Conservation (phyloP, 2,113 vertebrate genomes). For the Alligator sinensis region DNA sequence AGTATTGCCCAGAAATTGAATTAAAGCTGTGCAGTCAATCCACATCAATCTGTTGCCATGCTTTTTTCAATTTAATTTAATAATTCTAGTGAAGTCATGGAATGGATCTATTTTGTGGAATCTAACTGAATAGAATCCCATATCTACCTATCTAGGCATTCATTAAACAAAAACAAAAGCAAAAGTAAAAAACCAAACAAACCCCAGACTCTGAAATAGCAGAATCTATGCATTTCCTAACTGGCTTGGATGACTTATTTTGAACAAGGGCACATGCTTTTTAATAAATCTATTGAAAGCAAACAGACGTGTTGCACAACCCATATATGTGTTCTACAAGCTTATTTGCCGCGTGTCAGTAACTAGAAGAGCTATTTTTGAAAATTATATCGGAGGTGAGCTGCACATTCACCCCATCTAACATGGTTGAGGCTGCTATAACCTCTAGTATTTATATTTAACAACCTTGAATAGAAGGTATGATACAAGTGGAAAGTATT, state of each 20-base stretch:
- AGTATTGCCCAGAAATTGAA: neutral
- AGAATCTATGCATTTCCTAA: neutral
- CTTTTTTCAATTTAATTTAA: fast-evolving
- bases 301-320: neutral
- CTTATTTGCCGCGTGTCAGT: neutral
- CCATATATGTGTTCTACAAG: fast-evolving
- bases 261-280: neutral
- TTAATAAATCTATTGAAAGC: neutral
- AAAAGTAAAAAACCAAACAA: too few relatives aligned
- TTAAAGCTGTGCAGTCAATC: fast-evolving
- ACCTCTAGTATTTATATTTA: fast-evolving
- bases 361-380: neutral
- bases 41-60: fast-evolving
- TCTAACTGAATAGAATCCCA: neutral
- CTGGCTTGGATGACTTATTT: too few relatives aligned
- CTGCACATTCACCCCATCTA: fast-evolving
- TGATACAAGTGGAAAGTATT: neutral
- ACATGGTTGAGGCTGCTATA: neutral
- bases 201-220: too few relatives aligned
- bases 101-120: neutral
- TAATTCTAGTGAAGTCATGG: neutral
- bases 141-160: neutral
- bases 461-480: neutral
- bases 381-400: neutral
- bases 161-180: too few relatives aligned